Evolutionary conservation across 2,888 invertebrate genomes (phyloP), one percentile per base, ranked within the genome.

Genomic region (Cataglyphis albicans): DNA sequence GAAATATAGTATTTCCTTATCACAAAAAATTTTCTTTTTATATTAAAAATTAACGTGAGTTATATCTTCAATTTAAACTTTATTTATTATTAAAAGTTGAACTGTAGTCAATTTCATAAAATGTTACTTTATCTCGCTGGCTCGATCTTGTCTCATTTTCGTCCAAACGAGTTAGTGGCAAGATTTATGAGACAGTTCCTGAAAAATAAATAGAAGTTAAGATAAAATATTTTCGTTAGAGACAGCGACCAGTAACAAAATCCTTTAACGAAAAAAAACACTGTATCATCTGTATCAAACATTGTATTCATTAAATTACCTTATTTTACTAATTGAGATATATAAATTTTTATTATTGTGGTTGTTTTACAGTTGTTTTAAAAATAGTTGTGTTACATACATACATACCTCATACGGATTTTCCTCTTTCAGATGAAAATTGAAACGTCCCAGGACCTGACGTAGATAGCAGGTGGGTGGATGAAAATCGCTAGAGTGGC

Each of bases 361-460:
- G 4, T 48, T 29, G 29, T 29, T 29, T 29, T 29, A 2, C 29
- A 29, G 29, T 29, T 2, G 2, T 29, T 29, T 29, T 29, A 48
- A 18, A 48, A 48, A 18, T 48, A 48, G 6, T 18, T 1, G 18
- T 48, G 0, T 48, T 44, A 15, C 12, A 41, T 41, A 48, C 18
- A 18, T 6, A 48, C 9, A 12, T 4, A 2, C 0, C n/a, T 9
- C 3, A 55, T 9, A 18, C 7, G 0, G 25, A 32, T 44, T 15
- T 55, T 68, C 10, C 15, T 75, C 38, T 92, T 93, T 15, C 90
- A 94, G 94, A 94, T 94, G 94, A 94, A 94, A 91, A 91, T 92
- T 91, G 90, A 92, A 91, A 93, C 92, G 82, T 93, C 93, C 41
- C 93, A 93, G 89, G 94, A 94, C 87, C 90, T 94, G 82, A 94